A percentile compares a stretch with the other conserved stretches of the same genome.
Evolutionary conservation across 2,797 vertebrate species (phyloP).

Genomic region (Sebastolobus alascanus): DNA sequence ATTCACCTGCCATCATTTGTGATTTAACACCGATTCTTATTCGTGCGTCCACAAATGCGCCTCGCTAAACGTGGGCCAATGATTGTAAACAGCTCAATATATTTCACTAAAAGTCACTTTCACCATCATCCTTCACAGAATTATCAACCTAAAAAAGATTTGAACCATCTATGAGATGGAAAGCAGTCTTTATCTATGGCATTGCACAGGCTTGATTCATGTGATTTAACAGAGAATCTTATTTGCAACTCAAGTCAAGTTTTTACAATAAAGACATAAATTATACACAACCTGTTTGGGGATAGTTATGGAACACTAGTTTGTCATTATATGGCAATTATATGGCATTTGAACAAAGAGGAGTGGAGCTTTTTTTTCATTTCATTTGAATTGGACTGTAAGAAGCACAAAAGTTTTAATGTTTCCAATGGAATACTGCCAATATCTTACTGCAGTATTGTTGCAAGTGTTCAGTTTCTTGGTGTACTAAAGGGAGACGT

Average conservation of each 20-base stretch:
- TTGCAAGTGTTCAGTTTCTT: background rate
- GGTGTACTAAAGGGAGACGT: background rate
- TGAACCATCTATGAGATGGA: background rate
- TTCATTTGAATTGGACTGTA: background rate
- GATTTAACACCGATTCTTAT: conserved; percentile 3
- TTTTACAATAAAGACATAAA: background rate
- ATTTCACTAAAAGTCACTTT: conserved; percentile 17
- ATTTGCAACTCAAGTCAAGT: background rate
- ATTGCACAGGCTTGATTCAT: background rate
- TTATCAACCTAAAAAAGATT: background rate
- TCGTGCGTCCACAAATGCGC: background rate
- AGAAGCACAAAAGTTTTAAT: background rate
- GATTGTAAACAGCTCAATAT: conserved; percentile 5
- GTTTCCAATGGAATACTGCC: background rate
- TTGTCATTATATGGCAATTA: background rate
- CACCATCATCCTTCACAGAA: conserved; percentile 7
- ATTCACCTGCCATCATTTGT: background rate
- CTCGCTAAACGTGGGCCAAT: background rate
- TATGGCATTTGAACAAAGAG: background rate
- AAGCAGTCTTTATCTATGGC: background rate
- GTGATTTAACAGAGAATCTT: background rate
- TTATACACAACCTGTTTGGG: background rate
- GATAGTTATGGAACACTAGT: background rate
- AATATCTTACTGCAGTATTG: background rate
- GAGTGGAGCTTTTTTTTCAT: background rate